Conservation (phyloP, 2,113 vertebrate genomes). For the Equus quagga region DNA sequence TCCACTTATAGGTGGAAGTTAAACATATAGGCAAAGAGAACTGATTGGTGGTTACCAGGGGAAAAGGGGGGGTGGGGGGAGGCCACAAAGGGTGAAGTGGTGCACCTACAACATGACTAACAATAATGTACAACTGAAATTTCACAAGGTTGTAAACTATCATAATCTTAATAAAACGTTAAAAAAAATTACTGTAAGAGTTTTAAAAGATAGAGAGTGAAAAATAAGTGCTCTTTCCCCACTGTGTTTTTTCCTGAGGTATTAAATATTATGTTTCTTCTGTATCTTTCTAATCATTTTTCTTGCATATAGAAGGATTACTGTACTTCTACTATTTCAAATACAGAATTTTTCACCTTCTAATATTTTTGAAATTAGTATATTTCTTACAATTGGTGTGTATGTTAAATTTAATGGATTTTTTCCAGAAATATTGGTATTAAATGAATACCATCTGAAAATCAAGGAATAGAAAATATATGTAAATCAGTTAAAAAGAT, state of each 20-base stretch:
- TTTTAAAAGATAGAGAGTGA: constrained; percentile 20
- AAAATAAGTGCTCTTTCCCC: neutral
- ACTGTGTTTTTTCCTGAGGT: neutral
- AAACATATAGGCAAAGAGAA: no score
- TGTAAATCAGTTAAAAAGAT: neutral
- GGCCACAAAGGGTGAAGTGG: no score
- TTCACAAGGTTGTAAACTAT: no score
- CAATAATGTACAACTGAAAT: no score
- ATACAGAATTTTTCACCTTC: neutral
- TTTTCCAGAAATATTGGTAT: constrained; percentile 8
- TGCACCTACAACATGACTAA: no score
- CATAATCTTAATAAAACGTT: no score
- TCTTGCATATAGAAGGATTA: neutral
- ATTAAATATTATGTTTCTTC: constrained; percentile 21
- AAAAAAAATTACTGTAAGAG: neutral
- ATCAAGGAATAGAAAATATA: neutral
- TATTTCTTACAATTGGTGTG: neutral
- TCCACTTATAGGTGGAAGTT: no score
- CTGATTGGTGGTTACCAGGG: no score
- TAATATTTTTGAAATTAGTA: constrained; percentile 4
- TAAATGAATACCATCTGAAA: constrained; percentile 5
- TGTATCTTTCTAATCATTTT: constrained; percentile 38
- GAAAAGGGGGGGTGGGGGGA: no score
- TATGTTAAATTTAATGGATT: constrained; percentile 8
- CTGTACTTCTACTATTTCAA: neutral